Evolutionary conservation across 2,797 vertebrate species (phyloP).

Genomic region (Gambusia yucatana): DNA sequence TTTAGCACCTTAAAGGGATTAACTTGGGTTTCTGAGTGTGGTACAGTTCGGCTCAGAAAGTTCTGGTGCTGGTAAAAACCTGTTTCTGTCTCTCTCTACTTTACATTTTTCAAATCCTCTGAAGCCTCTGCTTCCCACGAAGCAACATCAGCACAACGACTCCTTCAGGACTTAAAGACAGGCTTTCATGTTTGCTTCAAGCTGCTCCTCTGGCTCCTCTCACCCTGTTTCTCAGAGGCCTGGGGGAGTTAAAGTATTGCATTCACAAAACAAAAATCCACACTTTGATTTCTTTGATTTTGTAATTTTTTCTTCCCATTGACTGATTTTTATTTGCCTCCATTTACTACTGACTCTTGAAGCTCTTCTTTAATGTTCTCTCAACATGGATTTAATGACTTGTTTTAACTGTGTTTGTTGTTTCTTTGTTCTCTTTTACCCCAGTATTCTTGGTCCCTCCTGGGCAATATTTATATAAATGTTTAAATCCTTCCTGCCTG

Average conservation of each 20-base stretch:
- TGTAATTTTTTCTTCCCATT: conserved; percentile 2
- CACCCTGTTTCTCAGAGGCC: conserved; percentile 10
- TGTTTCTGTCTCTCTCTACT: neutral
- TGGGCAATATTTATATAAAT: neutral
- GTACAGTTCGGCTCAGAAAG: neutral
- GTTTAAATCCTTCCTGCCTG: neutral
- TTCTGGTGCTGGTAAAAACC: neutral
- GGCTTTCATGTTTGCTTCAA: neutral
- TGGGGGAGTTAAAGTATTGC: conserved; percentile 9
- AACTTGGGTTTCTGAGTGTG: neutral
- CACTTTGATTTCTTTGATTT: neutral
- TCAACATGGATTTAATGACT: neutral
- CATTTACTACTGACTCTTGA: neutral
- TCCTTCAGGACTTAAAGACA: neutral
- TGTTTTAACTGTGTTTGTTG: too few relatives aligned
- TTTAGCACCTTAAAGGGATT: neutral
- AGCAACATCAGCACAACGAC: neutral
- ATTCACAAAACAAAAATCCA: conserved; percentile 4
- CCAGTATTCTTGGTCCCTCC: neutral
- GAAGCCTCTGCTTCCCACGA: neutral
- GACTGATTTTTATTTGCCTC: neutral
- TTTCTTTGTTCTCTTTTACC: neutral
- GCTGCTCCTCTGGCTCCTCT: neutral
- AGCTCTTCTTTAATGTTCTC: neutral
- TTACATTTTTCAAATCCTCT: neutral